Base-by-base conservation (phyloP, 2,113 vertebrate species). In the Thunnus thynnus region DNA sequence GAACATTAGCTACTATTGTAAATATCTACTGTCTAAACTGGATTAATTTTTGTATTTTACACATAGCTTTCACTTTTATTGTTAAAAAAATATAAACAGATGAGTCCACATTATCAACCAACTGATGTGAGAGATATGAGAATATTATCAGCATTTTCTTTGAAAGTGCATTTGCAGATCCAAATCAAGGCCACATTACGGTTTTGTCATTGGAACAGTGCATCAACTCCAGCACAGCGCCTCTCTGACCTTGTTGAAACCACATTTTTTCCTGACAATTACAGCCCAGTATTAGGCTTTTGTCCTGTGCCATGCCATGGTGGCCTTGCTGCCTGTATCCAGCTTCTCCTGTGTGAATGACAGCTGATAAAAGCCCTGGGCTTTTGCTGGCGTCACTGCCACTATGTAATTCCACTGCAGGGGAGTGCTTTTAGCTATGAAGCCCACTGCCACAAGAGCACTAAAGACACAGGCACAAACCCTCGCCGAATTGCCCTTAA, bases 371-470 rank as follows among this genome's bases (percentile, higher is more conserved):
- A 93, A 92, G 91, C 92, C 47, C 82, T 79, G 76, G 83, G 85
- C 88, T 91, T 81, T 88, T 77, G 88, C 89, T 86, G 83, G 84
- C 91, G 47, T 93, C 90, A 83, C 85, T 22, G 44, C 72, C 71
- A 68, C 88, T 81, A 67, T 93, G 86, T 91, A 89, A 93, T 93
- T 92, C 90, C 89, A 89, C 91, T 88, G 90, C 91, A 91, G 86
- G 88, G 87, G 85, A 90, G 88, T 87, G 87, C 80, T 93, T 94
- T 94, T 90, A 92, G 89, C 86, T 84, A 86, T 82, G 84, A 88
- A 90, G 90, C 89, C 77, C 82, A 87, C 78, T 70, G 75, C 88
- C 83, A 84, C 81, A 86, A 88, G 84, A 87, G 85, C 91, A 91
- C 88, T 87, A 89, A 91, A 90, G 86, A 92, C 87, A 88, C 78